A percentile compares a stretch with the other conserved stretches of the same genome.
These are phyloP conservation scores for Argyresthia albistria DNA, from an alignment of 2,888 invertebrate genomes.

Conservation along the genomic window DNA sequence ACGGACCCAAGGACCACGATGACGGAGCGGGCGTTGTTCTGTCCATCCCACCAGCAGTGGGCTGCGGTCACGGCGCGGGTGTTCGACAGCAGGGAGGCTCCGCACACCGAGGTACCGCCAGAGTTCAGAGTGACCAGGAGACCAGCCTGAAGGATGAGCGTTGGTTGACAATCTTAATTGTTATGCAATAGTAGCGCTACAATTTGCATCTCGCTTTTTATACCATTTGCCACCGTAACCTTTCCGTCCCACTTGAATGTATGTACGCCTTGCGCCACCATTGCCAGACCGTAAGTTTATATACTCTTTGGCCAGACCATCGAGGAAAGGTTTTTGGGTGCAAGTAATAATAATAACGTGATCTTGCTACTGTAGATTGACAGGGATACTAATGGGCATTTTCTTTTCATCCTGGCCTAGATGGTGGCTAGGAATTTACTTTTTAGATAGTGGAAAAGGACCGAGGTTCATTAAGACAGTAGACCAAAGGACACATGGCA, in stretches of 20 bases:
- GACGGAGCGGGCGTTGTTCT: conserved; percentile 1
- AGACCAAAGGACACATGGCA: too few relatives aligned
- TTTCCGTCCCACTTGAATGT: too few relatives aligned
- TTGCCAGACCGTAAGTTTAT: too few relatives aligned
- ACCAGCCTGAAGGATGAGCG: conserved; percentile 18
- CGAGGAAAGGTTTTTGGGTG: background rate
- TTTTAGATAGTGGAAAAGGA: background rate
- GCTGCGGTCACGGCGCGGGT: conserved; percentile 8
- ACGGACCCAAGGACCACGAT: conserved; percentile 7
- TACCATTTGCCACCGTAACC: background rate
- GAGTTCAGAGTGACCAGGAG: conserved; percentile 18
- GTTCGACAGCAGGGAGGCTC: conserved; percentile 21
- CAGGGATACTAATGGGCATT: too few relatives aligned
- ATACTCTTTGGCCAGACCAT: background rate
- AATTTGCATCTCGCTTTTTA: background rate
- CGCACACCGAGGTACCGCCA: conserved; percentile 24
- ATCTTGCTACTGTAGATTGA: too few relatives aligned
- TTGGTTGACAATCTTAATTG: too few relatives aligned
- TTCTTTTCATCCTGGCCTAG: background rate
- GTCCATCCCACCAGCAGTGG: conserved; percentile 9
- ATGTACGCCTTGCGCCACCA: too few relatives aligned
- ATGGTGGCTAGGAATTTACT: background rate
- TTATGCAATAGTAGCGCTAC: background rate
- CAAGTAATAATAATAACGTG: too few relatives aligned
- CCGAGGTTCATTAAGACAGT: background rate